A percentile compares a stretch with the other conserved stretches of the same genome.
Conservation (phyloP, 2,888 invertebrate genomes). For the Drosophila yooni region DNA sequence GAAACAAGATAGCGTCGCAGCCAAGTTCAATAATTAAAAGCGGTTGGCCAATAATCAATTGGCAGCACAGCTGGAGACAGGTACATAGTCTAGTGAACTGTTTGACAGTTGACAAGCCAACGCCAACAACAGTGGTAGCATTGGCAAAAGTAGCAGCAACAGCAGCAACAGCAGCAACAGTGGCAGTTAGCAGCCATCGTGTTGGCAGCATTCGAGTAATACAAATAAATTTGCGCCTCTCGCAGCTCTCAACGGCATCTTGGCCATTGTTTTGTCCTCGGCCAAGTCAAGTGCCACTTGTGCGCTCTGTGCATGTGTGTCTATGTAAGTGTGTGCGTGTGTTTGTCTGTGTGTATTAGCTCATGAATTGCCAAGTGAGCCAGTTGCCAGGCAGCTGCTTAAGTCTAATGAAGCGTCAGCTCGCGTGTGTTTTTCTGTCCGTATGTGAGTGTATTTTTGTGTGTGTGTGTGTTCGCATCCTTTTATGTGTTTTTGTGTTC, state of each 20-base stretch:
- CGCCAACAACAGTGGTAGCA: constrained; percentile 17
- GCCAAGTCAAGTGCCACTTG: constrained; percentile 55
- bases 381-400: constrained; percentile 69
- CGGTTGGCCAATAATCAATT: constrained; percentile 74
- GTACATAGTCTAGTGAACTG: constrained; percentile 35
- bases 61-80: constrained; percentile 70
- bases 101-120: constrained; percentile 18
- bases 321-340: not conserved
- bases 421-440: constrained; percentile 6
- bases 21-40: constrained; percentile 68
- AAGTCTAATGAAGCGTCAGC: constrained; percentile 65
- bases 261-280: constrained; percentile 47
- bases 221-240: constrained; percentile 73
- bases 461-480: constrained; percentile 1
- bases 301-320: constrained; percentile 11
- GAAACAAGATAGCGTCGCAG: constrained; percentile 15
- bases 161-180: constrained; percentile 4
- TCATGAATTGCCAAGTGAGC: constrained; percentile 75
- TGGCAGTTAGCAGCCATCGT: constrained; percentile 18
- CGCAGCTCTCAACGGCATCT: constrained; percentile 52
- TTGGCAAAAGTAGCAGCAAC: constrained; percentile 33
- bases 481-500: constrained; percentile 10
- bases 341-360: constrained; percentile 33
- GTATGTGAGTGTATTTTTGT: constrained; percentile 13
- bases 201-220: constrained; percentile 53